These are phyloP conservation scores for Saimiri boliviensis DNA, from an alignment of 2,113 vertebrate species.

Conservation along the genomic window DNA sequence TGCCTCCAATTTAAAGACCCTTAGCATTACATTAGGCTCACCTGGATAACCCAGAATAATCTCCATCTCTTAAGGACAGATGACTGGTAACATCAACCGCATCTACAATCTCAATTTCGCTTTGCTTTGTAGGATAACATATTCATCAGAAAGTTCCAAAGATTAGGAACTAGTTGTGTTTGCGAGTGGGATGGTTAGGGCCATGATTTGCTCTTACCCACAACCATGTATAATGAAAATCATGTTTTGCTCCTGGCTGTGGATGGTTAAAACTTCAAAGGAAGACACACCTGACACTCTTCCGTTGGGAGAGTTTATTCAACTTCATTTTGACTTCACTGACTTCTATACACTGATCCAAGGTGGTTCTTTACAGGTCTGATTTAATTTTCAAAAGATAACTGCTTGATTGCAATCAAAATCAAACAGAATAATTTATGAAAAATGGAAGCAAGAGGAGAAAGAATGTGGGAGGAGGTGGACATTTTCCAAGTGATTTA, in stretches of 20 bases:
- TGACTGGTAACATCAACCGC: neutral
- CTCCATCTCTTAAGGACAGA: neutral
- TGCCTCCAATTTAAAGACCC: neutral
- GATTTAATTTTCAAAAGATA: conserved; percentile 67
- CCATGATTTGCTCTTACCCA: neutral
- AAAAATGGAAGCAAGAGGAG: conserved; percentile 45
- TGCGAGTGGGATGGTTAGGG: neutral
- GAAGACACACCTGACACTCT: neutral
- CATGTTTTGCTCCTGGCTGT: neutral
- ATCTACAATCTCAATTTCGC: neutral
- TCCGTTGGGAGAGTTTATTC: neutral
- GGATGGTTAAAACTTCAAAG: neutral
- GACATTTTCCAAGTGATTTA: conserved; percentile 58
- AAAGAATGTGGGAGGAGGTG: conserved; percentile 41
- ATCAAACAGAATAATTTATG: conserved; percentile 56
- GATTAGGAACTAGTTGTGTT: neutral
- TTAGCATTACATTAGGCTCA: neutral
- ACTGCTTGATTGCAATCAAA: conserved; percentile 68
- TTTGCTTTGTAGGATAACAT: neutral
- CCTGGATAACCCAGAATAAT: neutral
- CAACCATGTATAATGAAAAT: neutral
- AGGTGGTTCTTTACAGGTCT: conserved; percentile 49
- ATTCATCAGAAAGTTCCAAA: neutral
- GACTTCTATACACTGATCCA: neutral
- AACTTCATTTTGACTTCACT: neutral